Conservation (phyloP, 2,113 vertebrate species). For the Puma concolor region DNA sequence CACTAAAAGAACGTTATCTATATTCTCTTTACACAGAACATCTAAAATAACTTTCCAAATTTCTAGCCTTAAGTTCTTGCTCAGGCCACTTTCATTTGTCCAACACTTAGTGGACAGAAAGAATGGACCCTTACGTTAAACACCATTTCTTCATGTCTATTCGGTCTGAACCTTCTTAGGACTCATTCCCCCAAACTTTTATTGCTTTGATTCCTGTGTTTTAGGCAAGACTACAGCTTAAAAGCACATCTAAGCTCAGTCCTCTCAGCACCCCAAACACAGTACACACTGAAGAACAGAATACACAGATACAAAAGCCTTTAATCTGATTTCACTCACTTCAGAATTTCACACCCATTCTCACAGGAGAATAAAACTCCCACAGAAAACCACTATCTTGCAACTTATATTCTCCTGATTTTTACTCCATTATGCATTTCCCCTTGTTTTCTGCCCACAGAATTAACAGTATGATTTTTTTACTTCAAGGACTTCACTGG, state of each 20-base stretch:
- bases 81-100: background rate
- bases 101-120: background rate
- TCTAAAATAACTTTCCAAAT: background rate
- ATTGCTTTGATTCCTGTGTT: constrained; percentile 42
- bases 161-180: constrained; percentile 7
- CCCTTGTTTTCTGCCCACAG: background rate
- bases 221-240: constrained; percentile 16
- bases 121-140: background rate
- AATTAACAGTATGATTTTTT: background rate
- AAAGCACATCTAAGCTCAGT: background rate
- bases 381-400: background rate
- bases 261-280: background rate
- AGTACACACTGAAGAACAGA: background rate
- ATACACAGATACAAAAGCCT: background rate
- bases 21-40: background rate
- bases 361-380: background rate
- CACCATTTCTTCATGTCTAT: background rate
- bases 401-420: background rate
- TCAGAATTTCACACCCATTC: constrained; percentile 33
- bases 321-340: constrained; percentile 20
- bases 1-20: background rate
- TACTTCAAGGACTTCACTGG: background rate
- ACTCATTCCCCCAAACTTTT: background rate
- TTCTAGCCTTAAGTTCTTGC: background rate
- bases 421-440: background rate